Base-by-base conservation (phyloP, 2,113 vertebrate species). In the Pogona vitticeps region DNA sequence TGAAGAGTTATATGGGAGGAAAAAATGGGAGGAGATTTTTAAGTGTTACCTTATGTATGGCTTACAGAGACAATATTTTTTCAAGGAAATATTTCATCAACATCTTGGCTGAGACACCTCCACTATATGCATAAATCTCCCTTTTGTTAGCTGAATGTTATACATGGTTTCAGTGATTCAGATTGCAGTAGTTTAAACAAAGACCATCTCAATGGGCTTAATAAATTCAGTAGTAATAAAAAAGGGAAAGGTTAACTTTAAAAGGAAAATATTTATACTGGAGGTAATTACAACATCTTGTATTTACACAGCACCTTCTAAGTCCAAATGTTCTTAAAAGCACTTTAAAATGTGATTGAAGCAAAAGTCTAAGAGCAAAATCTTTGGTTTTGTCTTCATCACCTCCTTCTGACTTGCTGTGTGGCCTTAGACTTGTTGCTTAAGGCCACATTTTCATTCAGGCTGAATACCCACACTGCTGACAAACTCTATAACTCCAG, bases 181-280 rank as follows among this genome's bases (percentile, higher is more conserved):
- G 79, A 72, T 58, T 80, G 15, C 38, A 92, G 89, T 67, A 92
- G 80, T 82, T 94, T 93, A 88, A 94, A 94, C 90, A 94, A 94
- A 94, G 92, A 84, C 80, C 46, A 91, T 93, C 90, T 87, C 61
- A 52, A 91, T 91, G 91, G 90, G 86, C 80, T 93, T 93, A 92
- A 95, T 94, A 94, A 95, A 94, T 89, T 77, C 87, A 90, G 56
- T 84, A 76, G 89, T 82, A 93, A 92, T 93, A 91, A 95, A 93
- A 86, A 88, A 56, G 28, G 72, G 87, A 93, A 93, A 93, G 86
- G 83, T 92, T 90, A 79, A 80, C 86, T 93, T 92, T 90, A 87
- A 84, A 76, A 91, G 67, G 84, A 92, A 95, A 95, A 95, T 94
- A 95, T 95, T 95, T 95, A 92, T 91, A 89, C 52, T 93, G 84